Conservation (phyloP, 2,113 vertebrate species). For the Calonectris borealis region DNA sequence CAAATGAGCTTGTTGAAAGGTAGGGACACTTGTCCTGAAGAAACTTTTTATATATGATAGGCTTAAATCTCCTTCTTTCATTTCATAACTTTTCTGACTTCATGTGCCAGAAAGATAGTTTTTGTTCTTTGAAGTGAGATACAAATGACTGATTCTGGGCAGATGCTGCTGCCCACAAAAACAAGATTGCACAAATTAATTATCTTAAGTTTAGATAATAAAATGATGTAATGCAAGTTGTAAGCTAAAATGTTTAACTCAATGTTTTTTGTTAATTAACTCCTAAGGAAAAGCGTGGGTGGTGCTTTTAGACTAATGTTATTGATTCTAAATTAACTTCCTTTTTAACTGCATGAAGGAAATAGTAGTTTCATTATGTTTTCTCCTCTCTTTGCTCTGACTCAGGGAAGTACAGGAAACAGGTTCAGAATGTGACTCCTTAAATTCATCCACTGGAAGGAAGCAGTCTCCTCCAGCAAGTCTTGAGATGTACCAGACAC, state of each 20-base stretch:
- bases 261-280: neutral
- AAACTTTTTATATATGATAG: conserved; percentile 52
- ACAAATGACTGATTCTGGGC: conserved; percentile 25
- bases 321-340: conserved; percentile 22
- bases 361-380: neutral
- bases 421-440: conserved; percentile 89
- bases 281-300: conserved; percentile 36
- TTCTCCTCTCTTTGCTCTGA: conserved; percentile 18
- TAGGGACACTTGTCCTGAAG: conserved; percentile 65
- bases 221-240: conserved; percentile 19
- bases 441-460: conserved; percentile 85
- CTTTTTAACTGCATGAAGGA: neutral
- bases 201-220: conserved; percentile 35
- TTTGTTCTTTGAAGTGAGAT: conserved; percentile 33
- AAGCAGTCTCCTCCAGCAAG: conserved; percentile 83
- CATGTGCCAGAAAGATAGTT: conserved; percentile 31
- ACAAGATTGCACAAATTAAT: conserved; percentile 11
- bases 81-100: conserved; percentile 55
- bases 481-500: conserved; percentile 80
- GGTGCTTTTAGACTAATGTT: conserved; percentile 14
- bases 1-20: conserved; percentile 68
- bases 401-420: conserved; percentile 88
- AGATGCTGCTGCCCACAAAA: neutral
- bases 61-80: conserved; percentile 59
- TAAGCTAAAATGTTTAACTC: conserved; percentile 25